phyloP scores from a whole-genome alignment of 2,888 invertebrate genomes.

The Aquatica leii region DNA sequence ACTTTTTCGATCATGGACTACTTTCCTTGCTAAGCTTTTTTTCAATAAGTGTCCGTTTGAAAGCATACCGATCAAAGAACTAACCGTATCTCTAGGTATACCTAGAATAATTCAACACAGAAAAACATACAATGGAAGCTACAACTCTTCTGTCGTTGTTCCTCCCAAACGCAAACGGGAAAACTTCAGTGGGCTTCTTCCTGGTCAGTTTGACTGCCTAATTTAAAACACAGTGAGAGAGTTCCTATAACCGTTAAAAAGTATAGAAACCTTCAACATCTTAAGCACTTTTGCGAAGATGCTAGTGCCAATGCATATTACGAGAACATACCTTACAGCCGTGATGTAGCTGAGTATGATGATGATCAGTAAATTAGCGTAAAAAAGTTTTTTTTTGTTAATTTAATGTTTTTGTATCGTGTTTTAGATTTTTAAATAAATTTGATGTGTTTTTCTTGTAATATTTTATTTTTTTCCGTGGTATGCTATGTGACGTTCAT shows the following conservation, averaged over 20 bases:
- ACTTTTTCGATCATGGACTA: neutral
- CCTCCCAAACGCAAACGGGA: conserved; percentile 7
- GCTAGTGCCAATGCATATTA: conserved; percentile 6
- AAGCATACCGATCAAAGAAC: conserved; percentile 7
- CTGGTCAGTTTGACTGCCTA: conserved; percentile 6
- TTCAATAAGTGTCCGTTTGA: conserved; percentile 11
- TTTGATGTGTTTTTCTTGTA: conserved; percentile 9
- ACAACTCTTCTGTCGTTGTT: conserved; percentile 5
- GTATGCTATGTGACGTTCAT: conserved; percentile 5
- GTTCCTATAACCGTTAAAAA: neutral
- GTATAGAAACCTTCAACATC: conserved; percentile 9
- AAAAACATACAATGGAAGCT: conserved; percentile 1
- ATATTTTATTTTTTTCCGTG: neutral
- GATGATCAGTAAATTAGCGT: conserved; percentile 1
- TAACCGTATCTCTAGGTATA: conserved; percentile 3
- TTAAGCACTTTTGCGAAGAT: conserved; percentile 7
- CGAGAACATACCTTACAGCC: conserved; percentile 2
- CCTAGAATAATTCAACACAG: conserved; percentile 7
- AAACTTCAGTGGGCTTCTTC: conserved; percentile 5
- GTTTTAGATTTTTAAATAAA: conserved; percentile 8
- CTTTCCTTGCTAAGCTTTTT: neutral
- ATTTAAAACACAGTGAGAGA: neutral
- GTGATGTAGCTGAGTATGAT: conserved; percentile 4
- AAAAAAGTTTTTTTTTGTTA: conserved; percentile 11
- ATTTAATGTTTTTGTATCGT: conserved; percentile 10